phyloP scores from a whole-genome alignment of 2,113 vertebrate genomes.

The Amphilophus citrinellus region DNA sequence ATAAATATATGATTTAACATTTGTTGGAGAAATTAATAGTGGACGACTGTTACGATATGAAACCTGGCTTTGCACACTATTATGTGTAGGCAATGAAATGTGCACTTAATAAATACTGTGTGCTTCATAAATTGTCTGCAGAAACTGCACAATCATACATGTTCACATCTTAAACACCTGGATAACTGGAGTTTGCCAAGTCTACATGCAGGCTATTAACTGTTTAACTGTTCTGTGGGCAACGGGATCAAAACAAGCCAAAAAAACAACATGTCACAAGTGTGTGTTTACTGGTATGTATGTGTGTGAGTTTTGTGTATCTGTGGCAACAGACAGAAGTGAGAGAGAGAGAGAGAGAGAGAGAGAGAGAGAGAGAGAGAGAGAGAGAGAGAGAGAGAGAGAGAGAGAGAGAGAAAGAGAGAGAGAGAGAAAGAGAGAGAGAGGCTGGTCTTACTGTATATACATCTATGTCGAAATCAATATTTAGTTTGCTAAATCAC shows the following conservation, averaged over 20 bases:
- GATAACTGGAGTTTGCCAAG: conserved; percentile 55
- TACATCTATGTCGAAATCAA: conserved; percentile 37
- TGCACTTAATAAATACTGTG: conserved; percentile 62
- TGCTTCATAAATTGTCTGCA: conserved; percentile 68
- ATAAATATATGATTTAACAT: conserved; percentile 43
- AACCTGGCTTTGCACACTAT: conserved; percentile 42
- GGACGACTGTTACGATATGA: conserved; percentile 45
- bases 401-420: conserved; percentile 29
- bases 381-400: conserved; percentile 29
- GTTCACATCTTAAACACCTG: conserved; percentile 64
- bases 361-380: conserved; percentile 16
- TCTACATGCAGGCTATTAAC: conserved; percentile 74
- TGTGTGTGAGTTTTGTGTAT: conserved; percentile 18
- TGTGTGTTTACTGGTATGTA: conserved; percentile 10
- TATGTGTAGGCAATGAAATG: conserved; percentile 44
- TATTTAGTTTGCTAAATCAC: conserved; percentile 48
- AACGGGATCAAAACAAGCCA: conserved; percentile 67
- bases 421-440: conserved; percentile 5
- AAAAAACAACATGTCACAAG: conserved; percentile 48
- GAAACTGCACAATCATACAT: conserved; percentile 60
- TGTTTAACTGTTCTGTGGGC: conserved; percentile 52
- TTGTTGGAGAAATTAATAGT: conserved; percentile 48
- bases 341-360: conserved; percentile 40
- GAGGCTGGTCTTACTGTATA: conserved; percentile 24
- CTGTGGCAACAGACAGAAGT: conserved; percentile 35